Evolutionary conservation across 2,113 vertebrate species (phyloP).

Genomic region (Toxotes jaculatrix): DNA sequence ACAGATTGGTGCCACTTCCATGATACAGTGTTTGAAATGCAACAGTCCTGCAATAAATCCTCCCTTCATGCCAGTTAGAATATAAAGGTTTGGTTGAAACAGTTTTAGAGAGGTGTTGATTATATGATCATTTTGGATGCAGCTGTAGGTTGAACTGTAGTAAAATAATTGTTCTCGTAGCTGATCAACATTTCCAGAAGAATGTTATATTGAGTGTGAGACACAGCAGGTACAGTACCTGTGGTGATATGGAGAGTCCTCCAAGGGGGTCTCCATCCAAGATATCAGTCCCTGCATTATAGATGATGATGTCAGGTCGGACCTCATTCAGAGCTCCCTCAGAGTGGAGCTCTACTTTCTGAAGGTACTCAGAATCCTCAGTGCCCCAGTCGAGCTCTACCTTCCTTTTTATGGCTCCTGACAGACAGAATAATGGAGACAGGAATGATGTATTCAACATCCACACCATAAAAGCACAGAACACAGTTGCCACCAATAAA

Average conservation of each 20-base stretch:
- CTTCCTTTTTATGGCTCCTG: conserved; percentile 93
- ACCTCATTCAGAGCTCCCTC: conserved; percentile 89
- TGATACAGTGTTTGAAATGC: neutral
- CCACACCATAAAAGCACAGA: neutral
- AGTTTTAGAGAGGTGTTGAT: neutral
- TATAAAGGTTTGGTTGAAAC: neutral
- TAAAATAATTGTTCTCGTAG: no score
- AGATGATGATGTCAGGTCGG: conserved; percentile 89
- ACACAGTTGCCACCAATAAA: neutral
- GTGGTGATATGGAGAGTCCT: conserved; percentile 93
- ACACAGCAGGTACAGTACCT: conserved; percentile 78
- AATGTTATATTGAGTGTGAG: neutral
- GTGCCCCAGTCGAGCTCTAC: conserved; percentile 97
- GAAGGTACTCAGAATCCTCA: conserved; percentile 92
- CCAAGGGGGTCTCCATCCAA: conserved; percentile 94
- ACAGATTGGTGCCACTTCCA: neutral
- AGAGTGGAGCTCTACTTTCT: conserved; percentile 89
- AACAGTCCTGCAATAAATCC: neutral
- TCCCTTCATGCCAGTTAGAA: neutral
- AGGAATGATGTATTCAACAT: neutral
- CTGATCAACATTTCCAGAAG: neutral
- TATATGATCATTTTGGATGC: neutral
- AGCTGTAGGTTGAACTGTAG: neutral
- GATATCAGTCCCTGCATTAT: conserved; percentile 95
- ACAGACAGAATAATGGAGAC: neutral